phyloP scores from a whole-genome alignment of 2,113 vertebrate genomes.

The Calonectris borealis region DNA sequence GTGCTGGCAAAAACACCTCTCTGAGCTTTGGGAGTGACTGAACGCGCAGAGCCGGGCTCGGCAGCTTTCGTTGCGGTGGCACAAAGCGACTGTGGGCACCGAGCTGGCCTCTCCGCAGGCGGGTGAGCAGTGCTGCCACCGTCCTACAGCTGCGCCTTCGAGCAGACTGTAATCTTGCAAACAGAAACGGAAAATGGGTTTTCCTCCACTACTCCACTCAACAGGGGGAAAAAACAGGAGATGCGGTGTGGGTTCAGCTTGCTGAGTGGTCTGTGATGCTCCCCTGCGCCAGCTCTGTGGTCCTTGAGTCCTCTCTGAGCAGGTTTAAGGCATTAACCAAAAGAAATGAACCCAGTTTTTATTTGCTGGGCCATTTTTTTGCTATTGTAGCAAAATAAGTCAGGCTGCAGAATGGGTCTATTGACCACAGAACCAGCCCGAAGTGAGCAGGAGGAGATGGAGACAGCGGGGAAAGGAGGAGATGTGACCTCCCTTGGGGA shows the following conservation, averaged over 20 bases:
- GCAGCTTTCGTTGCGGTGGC: neutral
- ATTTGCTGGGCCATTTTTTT: neutral
- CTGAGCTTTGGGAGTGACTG: neutral
- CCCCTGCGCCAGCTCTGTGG: neutral
- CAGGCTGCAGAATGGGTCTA: neutral
- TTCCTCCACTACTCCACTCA: neutral
- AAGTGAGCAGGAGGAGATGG: neutral
- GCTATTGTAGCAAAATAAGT: neutral
- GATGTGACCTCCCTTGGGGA: neutral
- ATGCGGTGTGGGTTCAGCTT: neutral
- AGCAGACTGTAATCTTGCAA: neutral
- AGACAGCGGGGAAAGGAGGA: neutral
- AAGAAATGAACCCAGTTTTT: neutral
- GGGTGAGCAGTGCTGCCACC: neutral
- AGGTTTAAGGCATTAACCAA: neutral
- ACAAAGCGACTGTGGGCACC: rapidly evolving
- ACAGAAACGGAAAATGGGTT: neutral
- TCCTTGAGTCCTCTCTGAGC: neutral
- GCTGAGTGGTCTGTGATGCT: neutral
- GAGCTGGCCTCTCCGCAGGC: neutral
- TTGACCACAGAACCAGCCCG: neutral
- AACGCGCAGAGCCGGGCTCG: rapidly evolving
- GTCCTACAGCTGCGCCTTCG: neutral
- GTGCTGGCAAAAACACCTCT: neutral
- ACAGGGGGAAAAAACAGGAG: neutral